phyloP scores from a whole-genome alignment of 1,140 invertebrate genomes.

The Zaprionus nigranus region DNA sequence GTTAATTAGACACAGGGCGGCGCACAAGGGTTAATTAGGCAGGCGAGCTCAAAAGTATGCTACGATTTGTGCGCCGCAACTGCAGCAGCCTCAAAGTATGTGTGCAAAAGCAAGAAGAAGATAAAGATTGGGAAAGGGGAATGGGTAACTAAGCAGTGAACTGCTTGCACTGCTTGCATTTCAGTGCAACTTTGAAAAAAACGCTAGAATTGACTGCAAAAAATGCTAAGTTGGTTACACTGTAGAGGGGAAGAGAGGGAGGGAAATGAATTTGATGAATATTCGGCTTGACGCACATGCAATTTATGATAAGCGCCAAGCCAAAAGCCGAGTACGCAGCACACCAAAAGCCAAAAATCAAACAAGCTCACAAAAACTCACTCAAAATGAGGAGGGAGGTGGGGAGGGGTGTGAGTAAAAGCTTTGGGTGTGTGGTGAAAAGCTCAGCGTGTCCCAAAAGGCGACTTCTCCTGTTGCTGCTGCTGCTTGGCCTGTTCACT shows the following conservation, averaged over 20 bases:
- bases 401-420: conserved; percentile 31
- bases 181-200: too few relatives aligned
- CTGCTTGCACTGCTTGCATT: too few relatives aligned
- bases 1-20: conserved; percentile 5
- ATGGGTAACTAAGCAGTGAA: not conserved
- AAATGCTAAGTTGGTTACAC: too few relatives aligned
- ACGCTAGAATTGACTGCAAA: too few relatives aligned
- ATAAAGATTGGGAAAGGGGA: too few relatives aligned
- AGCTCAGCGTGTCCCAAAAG: conserved; percentile 66
- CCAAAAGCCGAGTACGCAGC: conserved; percentile 23
- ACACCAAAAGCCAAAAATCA: not conserved
- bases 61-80: conserved; percentile 3
- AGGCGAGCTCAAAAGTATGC: conserved; percentile 44
- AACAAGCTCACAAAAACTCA: not conserved
- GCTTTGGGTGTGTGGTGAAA: conserved; percentile 52
- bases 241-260: too few relatives aligned
- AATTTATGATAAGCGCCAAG: conserved; percentile 35
- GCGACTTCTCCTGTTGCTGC: conserved; percentile 49
- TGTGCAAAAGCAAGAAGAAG: not conserved
- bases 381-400: not conserved
- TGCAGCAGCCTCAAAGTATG: conserved; percentile 46
- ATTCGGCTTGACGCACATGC: conserved; percentile 22
- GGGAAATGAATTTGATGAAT: not conserved
- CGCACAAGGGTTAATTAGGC: conserved; percentile 48
- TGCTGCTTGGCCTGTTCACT: conserved; percentile 14